Base-by-base conservation (phyloP, 2,113 vertebrate genomes). In the Oryzias celebensis region DNA sequence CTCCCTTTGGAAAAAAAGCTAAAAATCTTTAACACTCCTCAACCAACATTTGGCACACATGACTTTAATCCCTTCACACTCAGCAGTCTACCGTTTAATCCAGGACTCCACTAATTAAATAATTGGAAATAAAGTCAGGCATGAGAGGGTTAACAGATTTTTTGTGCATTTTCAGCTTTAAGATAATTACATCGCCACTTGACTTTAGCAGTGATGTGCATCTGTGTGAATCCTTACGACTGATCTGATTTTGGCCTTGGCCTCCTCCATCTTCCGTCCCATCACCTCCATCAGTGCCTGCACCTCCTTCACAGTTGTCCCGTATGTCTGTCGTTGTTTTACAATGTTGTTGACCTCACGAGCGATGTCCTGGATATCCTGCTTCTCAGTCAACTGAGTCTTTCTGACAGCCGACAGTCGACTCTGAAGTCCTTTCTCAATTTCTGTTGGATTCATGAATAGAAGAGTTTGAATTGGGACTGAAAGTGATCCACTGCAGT, bases 401-500 rank as follows among this genome's bases (percentile, higher is more conserved):
- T 54, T 83, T 69, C 90, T 92, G 48, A 93, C 77, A 58, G 81
- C 86, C 13, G 86, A 52, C 77, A 97, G 36, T 0, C 36, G 92
- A 26, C 52, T 63, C 65, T 91, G 91, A 67, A 97, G 86, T 13
- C 62, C 65, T 58, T 72, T 91, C 65, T 93, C 87, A 0, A 79
- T 54, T 0, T 68, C 97, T 99, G 36, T 42, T 5, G 43, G 2
- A 62, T 26, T 36, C 6, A 28, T 16, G 18, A 20, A 2, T 5
- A 24, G 10, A 45, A 62, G 4, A n/a, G 62, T 20, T 36, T 68
- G 17, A 55, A 14, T 4, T 42, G 14, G 42, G 44, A 43, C 14
- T 0, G 24, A 15, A 41, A 14, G 7, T 14, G 10, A 51, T 14
- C 0, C 0, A n/a, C 42, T 68, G 48, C 46, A 61, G 51, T 18